Evolutionary conservation across 2,113 vertebrate species (phyloP).

Genomic region (Amblyopsis rosae): DNA sequence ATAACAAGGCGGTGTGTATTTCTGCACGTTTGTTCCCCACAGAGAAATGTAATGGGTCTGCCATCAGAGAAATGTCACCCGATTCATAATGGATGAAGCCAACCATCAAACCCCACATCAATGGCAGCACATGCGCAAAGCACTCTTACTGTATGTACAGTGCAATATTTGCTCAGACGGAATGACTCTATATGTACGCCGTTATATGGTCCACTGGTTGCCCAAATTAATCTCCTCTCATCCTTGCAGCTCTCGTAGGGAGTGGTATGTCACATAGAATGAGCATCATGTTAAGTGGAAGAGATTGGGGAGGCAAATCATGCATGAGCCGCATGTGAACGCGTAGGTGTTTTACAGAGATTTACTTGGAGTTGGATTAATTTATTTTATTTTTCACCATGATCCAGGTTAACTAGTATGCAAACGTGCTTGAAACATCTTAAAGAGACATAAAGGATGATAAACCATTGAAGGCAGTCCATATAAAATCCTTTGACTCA

Average conservation of each 20-base stretch:
- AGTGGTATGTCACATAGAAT: conserved; percentile 15
- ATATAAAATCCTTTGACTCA: too few relatives aligned
- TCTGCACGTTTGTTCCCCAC: conserved; percentile 12
- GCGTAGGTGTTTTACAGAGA: too few relatives aligned
- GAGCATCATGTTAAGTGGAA: conserved; percentile 6
- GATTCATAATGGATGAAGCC: conserved; percentile 59
- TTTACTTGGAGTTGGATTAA: too few relatives aligned
- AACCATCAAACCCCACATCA: conserved; percentile 56
- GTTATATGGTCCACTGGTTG: conserved; percentile 21
- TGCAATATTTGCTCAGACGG: background rate
- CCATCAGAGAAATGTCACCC: conserved; percentile 41
- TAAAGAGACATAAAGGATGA: too few relatives aligned
- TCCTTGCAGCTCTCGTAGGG: conserved; percentile 5
- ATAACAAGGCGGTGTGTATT: background rate
- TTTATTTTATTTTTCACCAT: too few relatives aligned
- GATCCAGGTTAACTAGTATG: too few relatives aligned
- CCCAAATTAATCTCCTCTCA: conserved; percentile 24
- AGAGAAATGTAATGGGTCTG: conserved; percentile 18
- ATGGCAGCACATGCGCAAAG: conserved; percentile 15
- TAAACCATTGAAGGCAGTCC: too few relatives aligned
- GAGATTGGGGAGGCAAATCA: conserved; percentile 4
- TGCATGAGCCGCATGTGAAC: background rate
- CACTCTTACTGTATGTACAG: too few relatives aligned
- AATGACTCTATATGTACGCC: conserved; percentile 7
- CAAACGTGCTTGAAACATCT: too few relatives aligned